Base-by-base conservation (phyloP, 2,888 invertebrate species). In the Temnothorax rugatulus region DNA sequence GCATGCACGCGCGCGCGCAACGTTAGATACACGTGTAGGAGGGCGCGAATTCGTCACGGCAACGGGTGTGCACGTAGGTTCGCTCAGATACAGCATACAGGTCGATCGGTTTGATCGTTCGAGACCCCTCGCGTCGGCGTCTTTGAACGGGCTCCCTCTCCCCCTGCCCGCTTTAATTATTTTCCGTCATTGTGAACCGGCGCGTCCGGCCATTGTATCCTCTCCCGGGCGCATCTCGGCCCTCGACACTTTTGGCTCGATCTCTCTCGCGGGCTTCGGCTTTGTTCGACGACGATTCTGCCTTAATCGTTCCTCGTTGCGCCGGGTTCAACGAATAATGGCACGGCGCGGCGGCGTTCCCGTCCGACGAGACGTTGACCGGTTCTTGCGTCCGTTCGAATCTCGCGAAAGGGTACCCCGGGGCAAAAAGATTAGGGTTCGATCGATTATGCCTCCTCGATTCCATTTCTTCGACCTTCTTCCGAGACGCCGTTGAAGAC, bases 141-240 rank as follows among this genome's bases (percentile, higher is more conserved):
- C 93, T 93, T 93, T 93, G 92, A 93, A 89, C 87, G 87, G 85
- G 25, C 73, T n/a, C 54, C 50, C 64, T 59, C 84, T 82, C 86
- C 86, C 89, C 85, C 84, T 85, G 81, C 86, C 85, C 89, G 90
- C 87, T 90, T 93, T 93, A 93, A 93, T 93, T 93, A 93, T 92
- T 93, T 93, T 93, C 91, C 93, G 88, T 92, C 93, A 92, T 91
- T 91, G 91, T 89, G 91, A 91, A 87, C 81, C 83, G 88, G 59
- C 85, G 87, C 89, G 86, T 89, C 90, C 89, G 89, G 90, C 90
- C 85, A 91, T 93, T 93, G 93, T 92, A 83, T 74, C 74, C 85
- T 74, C 82, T 61, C 29, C 66, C 69, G 71, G 64, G 54, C 47
- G 79, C 87, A 69, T 61, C 81, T 83, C 79, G 77, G 63, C 76